phyloP scores from a whole-genome alignment of 2,113 vertebrate genomes.

The Semnornis frantzii region DNA sequence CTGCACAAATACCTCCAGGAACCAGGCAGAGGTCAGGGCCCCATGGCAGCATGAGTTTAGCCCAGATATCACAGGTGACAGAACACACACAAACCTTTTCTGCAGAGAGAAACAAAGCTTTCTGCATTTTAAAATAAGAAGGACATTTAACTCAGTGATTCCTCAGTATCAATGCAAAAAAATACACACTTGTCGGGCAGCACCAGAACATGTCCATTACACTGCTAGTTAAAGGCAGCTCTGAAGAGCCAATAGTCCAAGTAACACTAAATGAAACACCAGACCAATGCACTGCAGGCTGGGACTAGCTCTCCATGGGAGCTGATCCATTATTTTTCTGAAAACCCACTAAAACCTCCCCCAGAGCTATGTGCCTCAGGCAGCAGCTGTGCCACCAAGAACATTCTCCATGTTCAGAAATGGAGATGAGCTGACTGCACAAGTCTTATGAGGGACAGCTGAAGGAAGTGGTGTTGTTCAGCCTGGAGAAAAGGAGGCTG shows the following conservation, averaged over 20 bases:
- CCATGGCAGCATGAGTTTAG: background rate
- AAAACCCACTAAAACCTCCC: background rate
- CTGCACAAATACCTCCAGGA: background rate
- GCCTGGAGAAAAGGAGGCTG: background rate
- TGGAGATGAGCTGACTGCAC: background rate
- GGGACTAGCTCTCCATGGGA: background rate
- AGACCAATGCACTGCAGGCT: background rate
- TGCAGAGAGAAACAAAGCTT: background rate
- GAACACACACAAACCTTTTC: background rate
- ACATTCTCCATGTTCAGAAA: background rate
- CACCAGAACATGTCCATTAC: background rate
- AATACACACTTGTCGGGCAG: background rate
- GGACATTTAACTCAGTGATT: background rate
- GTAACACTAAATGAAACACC: background rate
- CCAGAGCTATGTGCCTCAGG: background rate
- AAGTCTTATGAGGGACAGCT: background rate
- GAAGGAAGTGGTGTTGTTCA: no score
- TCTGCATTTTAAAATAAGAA: background rate
- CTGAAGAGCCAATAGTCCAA: background rate
- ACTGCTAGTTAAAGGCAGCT: background rate
- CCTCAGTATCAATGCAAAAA: background rate
- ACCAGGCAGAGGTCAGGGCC: background rate
- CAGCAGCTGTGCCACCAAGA: background rate
- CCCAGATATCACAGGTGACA: background rate
- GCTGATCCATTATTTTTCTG: background rate